Evolutionary conservation across 2,888 invertebrate genomes (phyloP).

Genomic region (Brassicogethes aeneus): DNA sequence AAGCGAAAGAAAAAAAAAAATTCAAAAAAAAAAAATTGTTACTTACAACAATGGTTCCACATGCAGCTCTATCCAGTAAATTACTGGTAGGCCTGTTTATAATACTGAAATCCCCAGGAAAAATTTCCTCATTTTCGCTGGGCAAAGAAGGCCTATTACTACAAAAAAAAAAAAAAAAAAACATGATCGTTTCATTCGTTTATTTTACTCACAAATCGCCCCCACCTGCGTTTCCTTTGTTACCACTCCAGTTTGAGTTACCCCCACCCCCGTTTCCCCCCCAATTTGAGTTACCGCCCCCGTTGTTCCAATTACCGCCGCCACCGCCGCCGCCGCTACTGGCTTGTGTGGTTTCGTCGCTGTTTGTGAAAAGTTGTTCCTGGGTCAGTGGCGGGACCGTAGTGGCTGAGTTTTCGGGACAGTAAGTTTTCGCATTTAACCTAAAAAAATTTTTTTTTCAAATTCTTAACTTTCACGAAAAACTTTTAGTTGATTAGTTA

Average conservation of each 20-base stretch:
- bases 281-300: neutral
- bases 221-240: neutral
- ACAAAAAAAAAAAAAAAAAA: conserved; percentile 5
- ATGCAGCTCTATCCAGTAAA: conserved; percentile 18
- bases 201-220: conserved; percentile 7
- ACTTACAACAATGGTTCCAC: conserved; percentile 34
- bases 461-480: neutral
- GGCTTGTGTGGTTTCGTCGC: conserved; percentile 6
- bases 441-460: conserved; percentile 16
- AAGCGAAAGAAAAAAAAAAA: neutral
- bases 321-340: neutral
- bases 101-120: conserved; percentile 29
- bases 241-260: neutral
- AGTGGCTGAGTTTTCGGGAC: conserved; percentile 32
- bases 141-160: conserved; percentile 3
- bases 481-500: conserved; percentile 1
- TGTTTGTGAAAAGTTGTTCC: conserved; percentile 26
- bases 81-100: conserved; percentile 11
- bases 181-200: neutral
- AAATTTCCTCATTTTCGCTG: conserved; percentile 29
- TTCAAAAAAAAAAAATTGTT: conserved; percentile 2
- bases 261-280: neutral
- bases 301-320: neutral
- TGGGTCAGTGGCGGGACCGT: conserved; percentile 35
- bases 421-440: conserved; percentile 52